Percentiles rank a stretch among this genome's conserved stretches.
phyloP scores from a whole-genome alignment of 2,888 invertebrate genomes.

The Drosophila anomalipes region DNA sequence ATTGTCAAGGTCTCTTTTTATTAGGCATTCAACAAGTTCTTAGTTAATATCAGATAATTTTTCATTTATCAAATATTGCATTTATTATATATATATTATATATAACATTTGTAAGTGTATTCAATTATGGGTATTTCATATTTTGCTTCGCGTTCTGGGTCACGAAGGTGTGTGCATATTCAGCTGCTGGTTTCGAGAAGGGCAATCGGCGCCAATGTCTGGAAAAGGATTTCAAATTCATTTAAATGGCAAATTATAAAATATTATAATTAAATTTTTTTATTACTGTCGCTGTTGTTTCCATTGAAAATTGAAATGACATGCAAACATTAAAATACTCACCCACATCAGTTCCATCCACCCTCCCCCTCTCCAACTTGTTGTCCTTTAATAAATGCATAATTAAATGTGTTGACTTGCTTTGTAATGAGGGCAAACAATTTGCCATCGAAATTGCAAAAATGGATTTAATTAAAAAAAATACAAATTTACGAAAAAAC shows the following conservation, averaged over 20 bases:
- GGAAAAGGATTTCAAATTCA: conserved; percentile 50
- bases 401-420: conserved; percentile 55
- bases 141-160: conserved; percentile 12
- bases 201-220: conserved; percentile 43
- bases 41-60: not conserved
- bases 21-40: not conserved
- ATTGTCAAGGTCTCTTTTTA: not conserved
- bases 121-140: not conserved
- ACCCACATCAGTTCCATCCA: not conserved
- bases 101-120: conserved; percentile 6
- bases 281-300: conserved; percentile 37
- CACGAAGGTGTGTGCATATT: conserved; percentile 14
- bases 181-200: not conserved
- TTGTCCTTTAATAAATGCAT: conserved; percentile 42
- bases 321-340: conserved; percentile 25
- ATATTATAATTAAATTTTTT: conserved; percentile 51
- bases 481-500: conserved; percentile 25
- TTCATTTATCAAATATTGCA: not conserved
- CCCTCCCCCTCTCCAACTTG: not conserved
- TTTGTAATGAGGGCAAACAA: conserved; percentile 56
- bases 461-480: conserved; percentile 57
- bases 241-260: conserved; percentile 61
- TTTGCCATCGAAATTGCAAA: conserved; percentile 51
- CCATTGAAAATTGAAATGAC: conserved; percentile 41
- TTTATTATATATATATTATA: not conserved